Conservation (phyloP, 2,888 invertebrate genomes). For the Deilephila elpenor region DNA sequence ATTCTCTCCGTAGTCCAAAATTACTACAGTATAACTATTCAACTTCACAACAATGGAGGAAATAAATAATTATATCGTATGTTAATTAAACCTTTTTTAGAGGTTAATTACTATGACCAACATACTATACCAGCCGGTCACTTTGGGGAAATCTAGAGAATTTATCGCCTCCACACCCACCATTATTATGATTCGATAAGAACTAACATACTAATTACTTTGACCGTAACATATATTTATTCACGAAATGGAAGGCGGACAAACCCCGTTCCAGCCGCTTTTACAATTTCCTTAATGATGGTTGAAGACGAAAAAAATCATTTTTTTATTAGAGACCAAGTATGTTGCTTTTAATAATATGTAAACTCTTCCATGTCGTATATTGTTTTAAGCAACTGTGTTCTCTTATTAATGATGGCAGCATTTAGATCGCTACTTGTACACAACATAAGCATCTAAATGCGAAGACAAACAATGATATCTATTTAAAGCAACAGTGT, state of each 20-base stretch:
- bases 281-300: not conserved
- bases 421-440: not conserved
- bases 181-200: not conserved
- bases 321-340: not conserved
- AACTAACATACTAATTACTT: not conserved
- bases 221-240: not conserved
- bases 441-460: not conserved
- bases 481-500: constrained; percentile 2
- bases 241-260: not conserved
- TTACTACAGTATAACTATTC: too few relatives aligned
- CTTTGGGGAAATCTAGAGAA: not conserved
- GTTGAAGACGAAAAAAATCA: not conserved
- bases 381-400: too few relatives aligned
- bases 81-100: not conserved
- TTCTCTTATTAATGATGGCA: not conserved
- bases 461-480: not conserved
- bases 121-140: not conserved
- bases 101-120: not conserved
- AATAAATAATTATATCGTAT: not conserved
- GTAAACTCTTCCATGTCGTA: too few relatives aligned
- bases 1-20: too few relatives aligned
- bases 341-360: too few relatives aligned
- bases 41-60: not conserved
- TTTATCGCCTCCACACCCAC: not conserved
- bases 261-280: not conserved